These are phyloP conservation scores for Akabosia matsudoensis DNA, from an alignment of 1,140 invertebrate genomes.

Conservation along the genomic window DNA sequence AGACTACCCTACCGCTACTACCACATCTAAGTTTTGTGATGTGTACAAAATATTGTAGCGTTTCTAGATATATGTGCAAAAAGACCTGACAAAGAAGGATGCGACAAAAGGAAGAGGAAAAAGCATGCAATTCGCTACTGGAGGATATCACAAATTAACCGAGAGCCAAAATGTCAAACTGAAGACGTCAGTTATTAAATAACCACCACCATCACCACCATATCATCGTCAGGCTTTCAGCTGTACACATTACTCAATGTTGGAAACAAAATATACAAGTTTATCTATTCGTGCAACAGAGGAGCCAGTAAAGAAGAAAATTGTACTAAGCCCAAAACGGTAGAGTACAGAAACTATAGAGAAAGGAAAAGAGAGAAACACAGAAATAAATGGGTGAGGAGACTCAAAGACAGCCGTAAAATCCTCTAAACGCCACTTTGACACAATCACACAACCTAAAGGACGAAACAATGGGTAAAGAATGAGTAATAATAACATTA, in stretches of 20 bases:
- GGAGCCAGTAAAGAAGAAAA: neutral
- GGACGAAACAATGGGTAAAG: conserved; percentile 20
- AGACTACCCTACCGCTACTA: neutral
- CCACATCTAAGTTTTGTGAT: too few relatives aligned
- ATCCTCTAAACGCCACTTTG: conserved; percentile 21
- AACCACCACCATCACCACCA: conserved; percentile 2
- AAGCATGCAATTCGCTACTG: conserved; percentile 10
- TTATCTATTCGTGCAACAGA: neutral
- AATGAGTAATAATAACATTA: conserved; percentile 25
- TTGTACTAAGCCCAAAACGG: neutral
- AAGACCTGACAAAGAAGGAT: conserved; percentile 16
- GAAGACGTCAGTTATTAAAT: conserved; percentile 24
- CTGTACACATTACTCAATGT: too few relatives aligned
- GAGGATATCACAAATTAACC: conserved; percentile 25
- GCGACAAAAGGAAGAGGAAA: conserved; percentile 12
- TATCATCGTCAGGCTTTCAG: conserved; percentile 1
- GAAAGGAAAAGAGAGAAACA: conserved; percentile 6
- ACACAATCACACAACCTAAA: conserved; percentile 22
- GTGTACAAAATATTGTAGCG: neutral
- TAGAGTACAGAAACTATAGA: neutral
- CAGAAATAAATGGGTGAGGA: conserved; percentile 17
- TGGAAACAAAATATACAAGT: neutral
- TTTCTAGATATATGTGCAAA: neutral
- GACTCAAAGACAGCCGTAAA: conserved; percentile 24
- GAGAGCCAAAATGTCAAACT: conserved; percentile 24